phyloP scores from a whole-genome alignment of 2,888 invertebrate genomes.

The Blomia tropicalis region DNA sequence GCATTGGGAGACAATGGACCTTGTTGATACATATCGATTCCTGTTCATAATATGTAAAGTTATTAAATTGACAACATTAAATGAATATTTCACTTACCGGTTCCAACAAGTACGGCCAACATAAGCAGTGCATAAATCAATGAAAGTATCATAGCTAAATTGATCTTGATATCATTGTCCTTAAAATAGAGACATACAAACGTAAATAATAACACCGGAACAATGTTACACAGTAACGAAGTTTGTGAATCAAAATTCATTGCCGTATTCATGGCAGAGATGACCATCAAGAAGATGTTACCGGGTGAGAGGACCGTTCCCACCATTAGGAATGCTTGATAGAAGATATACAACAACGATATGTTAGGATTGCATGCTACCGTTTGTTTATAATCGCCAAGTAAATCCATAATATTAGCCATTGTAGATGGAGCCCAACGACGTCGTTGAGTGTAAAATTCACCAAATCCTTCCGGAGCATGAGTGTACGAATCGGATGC shows the following conservation, averaged over 20 bases:
- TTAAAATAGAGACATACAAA: constrained; percentile 48
- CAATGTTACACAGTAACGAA: constrained; percentile 81
- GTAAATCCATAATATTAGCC: constrained; percentile 44
- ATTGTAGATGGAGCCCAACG: constrained; percentile 46
- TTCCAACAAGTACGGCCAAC: constrained; percentile 99
- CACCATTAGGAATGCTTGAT: constrained; percentile 46
- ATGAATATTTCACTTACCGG: constrained; percentile 47
- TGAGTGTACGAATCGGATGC: constrained; percentile 53
- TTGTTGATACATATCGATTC: constrained; percentile 48
- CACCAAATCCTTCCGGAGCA: constrained; percentile 40
- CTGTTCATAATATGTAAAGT: constrained; percentile 87
- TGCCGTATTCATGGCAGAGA: constrained; percentile 62
- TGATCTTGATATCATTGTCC: constrained; percentile 48
- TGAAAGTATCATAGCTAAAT: constrained; percentile 86
- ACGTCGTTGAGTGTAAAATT: constrained; percentile 44
- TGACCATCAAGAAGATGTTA: constrained; percentile 63
- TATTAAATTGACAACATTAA: constrained; percentile 49
- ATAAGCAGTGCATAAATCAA: constrained; percentile 92
- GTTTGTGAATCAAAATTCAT: constrained; percentile 40
- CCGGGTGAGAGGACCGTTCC: constrained; percentile 66
- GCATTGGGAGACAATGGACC: constrained; percentile 57
- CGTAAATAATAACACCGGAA: constrained; percentile 64
- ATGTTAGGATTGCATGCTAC: constrained; percentile 42
- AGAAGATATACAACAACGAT: constrained; percentile 36
- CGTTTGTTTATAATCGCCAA: constrained; percentile 38